Conservation (phyloP, 2,888 invertebrate genomes). For the Thyatira batis region DNA sequence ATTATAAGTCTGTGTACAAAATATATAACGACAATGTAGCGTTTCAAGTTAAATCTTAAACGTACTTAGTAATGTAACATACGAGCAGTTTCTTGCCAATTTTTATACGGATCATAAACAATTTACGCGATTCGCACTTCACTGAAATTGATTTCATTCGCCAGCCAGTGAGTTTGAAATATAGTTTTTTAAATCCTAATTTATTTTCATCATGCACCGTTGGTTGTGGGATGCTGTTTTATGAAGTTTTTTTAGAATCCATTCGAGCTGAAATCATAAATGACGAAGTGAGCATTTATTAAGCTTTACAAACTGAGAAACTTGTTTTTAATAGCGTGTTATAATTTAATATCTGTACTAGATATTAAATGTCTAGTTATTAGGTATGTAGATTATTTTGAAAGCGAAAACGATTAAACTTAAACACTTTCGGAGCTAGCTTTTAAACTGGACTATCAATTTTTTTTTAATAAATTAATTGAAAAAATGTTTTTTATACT, state of each 20-base stretch:
- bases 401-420: no score
- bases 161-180: slow-evolving; percentile 6
- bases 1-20: no score
- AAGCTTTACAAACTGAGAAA: neutral
- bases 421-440: no score
- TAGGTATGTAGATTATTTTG: no score
- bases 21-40: neutral
- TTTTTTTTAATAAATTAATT: no score
- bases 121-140: neutral
- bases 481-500: no score
- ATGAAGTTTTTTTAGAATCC: neutral
- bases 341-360: no score
- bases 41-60: neutral
- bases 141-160: slow-evolving; percentile 1
- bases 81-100: neutral
- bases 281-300: neutral
- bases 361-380: no score
- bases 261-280: neutral
- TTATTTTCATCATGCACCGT: neutral
- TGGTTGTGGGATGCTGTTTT: neutral
- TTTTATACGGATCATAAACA: neutral
- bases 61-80: no score
- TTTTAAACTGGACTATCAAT: no score
- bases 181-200: slow-evolving; percentile 6
- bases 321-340: neutral